Conservation (phyloP, 2,797 vertebrate genomes). For the Pelochelys cantorii region DNA sequence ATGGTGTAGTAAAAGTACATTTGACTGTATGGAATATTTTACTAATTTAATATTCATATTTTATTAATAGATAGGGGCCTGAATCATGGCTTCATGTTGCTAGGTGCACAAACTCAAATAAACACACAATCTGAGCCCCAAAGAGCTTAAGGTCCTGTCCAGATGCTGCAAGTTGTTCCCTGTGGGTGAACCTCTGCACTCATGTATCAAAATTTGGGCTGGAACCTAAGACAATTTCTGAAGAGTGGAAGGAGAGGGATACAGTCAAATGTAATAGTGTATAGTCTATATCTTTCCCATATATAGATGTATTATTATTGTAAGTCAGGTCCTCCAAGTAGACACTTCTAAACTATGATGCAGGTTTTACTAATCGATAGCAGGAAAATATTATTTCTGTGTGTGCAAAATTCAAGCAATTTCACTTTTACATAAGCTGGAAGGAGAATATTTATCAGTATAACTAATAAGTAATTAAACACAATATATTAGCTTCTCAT, state of each 20-base stretch:
- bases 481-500: constrained; percentile 5
- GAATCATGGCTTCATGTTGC: neutral
- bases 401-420: too few relatives aligned
- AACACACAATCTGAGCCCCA: neutral
- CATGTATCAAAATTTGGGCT: neutral
- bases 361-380: neutral
- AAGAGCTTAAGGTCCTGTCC: neutral
- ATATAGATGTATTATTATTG: neutral
- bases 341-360: neutral
- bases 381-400: neutral
- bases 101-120: neutral
- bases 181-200: neutral
- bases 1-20: neutral
- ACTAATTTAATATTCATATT: neutral
- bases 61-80: neutral
- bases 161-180: neutral
- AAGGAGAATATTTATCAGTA: neutral
- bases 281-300: neutral
- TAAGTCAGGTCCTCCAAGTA: neutral
- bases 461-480: neutral
- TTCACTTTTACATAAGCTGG: neutral
- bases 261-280: neutral
- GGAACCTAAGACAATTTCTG: neutral
- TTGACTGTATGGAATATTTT: neutral
- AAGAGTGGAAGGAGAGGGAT: neutral